Base-by-base conservation (phyloP, 2,888 invertebrate genomes). In the Gryllus longicercus region DNA sequence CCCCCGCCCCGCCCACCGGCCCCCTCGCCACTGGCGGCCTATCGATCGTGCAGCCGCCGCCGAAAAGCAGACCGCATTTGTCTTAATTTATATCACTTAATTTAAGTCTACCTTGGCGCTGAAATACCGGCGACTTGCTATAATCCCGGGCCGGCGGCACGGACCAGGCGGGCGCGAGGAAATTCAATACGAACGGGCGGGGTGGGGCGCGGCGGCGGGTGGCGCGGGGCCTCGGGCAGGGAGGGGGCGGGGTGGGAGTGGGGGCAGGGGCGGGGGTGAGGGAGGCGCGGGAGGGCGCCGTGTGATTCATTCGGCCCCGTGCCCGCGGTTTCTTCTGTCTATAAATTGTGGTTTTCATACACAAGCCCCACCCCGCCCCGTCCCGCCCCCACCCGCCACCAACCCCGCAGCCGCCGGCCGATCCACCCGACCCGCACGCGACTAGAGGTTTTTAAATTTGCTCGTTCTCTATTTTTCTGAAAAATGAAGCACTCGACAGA, bases 41-140 rank as follows among this genome's bases (percentile, higher is more conserved):
- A 63, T 63, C 63, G 63, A 63, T 63, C 63, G 63, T 63, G 63
- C 14, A n/a, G 63, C n/a, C n/a, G 63, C 63, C 63, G 63, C n/a
- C 63, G 63, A 63, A 63, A 63, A 63, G 63, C 63, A 63, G 63
- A 63, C 63, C 63, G 63, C 16, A 63, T 63, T 63, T 63, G 63
- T 16, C 63, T 63, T 63, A 63, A 63, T 63, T 63, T 63, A 63
- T 63, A 63, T 63, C 63, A 63, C 63, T 63, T 63, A 63, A 63
- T 63, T 63, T 63, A 63, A 63, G 63, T 63, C 63, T 63, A 63
- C 63, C 63, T 63, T 63, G 63, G 16, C 63, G 63, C 63, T 63
- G 63, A 63, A 63, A 63, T 63, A 63, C 63, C 63, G 63, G 63
- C 63, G 63, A 63, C 63, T 63, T 63, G 63, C 63, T 63, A 63